Conservation (phyloP, 2,797 vertebrate species). For the Sebastes kiyomatsui region DNA sequence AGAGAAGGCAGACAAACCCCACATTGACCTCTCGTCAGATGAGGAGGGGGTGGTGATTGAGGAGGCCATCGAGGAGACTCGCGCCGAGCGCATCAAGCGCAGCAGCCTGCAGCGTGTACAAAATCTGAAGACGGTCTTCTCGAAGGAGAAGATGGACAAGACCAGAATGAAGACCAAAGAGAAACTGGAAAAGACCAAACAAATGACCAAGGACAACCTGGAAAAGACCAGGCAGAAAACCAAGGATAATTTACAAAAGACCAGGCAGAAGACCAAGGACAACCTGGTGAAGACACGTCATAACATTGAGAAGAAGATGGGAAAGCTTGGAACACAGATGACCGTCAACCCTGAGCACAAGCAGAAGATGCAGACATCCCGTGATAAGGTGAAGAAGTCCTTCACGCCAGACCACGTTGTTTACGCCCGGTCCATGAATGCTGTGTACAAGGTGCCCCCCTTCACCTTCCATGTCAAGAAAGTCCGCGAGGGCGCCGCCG, state of each 20-base stretch:
- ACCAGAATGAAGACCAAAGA: conserved; percentile 92
- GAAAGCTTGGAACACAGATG: conserved; percentile 94
- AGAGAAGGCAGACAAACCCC: conserved; percentile 86
- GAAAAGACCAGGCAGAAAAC: conserved; percentile 90
- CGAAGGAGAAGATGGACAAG: conserved; percentile 97
- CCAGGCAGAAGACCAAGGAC: conserved; percentile 79
- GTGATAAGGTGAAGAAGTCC: conserved; percentile 94
- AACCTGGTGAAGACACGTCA: conserved; percentile 96
- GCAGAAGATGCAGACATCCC: conserved; percentile 94
- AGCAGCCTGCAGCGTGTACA: conserved; percentile 95
- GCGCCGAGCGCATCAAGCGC: conserved; percentile 92
- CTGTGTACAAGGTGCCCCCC: conserved; percentile 96
- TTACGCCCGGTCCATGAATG: conserved; percentile 93
- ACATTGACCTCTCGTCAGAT: conserved; percentile 92
- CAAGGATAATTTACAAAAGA: conserved; percentile 82
- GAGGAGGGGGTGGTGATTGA: conserved; percentile 95
- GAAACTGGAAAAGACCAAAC: conserved; percentile 93
- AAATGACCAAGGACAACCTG: conserved; percentile 95
- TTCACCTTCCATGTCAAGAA: conserved; percentile 99
- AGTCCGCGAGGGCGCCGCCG: conserved; percentile 91
- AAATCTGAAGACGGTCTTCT: conserved; percentile 96
- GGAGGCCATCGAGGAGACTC: conserved; percentile 90
- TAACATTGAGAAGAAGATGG: conserved; percentile 98
- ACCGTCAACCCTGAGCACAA: conserved; percentile 90
- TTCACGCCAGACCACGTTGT: conserved; percentile 96